Base-by-base conservation (phyloP, 2,113 vertebrate species). In the Tychaedon coryphoeus region DNA sequence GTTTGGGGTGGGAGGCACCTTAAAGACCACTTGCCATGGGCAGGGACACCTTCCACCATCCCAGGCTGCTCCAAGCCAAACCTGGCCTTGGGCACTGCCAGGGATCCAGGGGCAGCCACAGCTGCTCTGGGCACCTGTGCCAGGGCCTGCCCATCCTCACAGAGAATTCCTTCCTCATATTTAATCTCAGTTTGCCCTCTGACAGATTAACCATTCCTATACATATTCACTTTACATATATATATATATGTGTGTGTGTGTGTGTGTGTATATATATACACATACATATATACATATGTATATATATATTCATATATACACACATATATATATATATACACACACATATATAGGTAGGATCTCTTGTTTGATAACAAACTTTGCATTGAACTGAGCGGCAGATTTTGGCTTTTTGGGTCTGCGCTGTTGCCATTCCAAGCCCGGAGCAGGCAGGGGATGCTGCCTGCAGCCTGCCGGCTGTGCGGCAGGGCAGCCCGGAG, bases 311-410 rank as follows among this genome's bases (percentile, higher is more conserved):
- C 14, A 43, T 20, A 45, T 20, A 45, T 20, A 20, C 19, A 9
- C 19, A 9, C 19, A 17, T 43, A 17, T 43, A 4, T 43, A 42
- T 42, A 8, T 43, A 19, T 18, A 42, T 9, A 36, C 36, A 36
- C 36, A 36, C 36, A 36, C 36, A 47, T 12, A 12, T 23, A 23
- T 47, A 47, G 22, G 12, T 19, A 47, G 42, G 20, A 42, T 24
- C 7, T 51, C 43, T 47, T 9, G 11, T 15, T 38, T 33, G 47
- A 23, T 22, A 47, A 47, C 2, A 26, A 70, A 11, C 50, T 47
- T 62, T 1, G 2, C 5, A 1, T 15, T 53, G 19, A 8, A 0
- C 0, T 2, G 34, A 40, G 40, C 1, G 9, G 38, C 13, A 43
- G 42, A 15, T 23, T 65, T 60, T 36, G 66, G 31, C 11, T 53